A percentile compares a stretch with the other conserved stretches of the same genome.
Evolutionary conservation across 2,113 vertebrate species (phyloP).

Genomic region (Erpornis zantholeuca): DNA sequence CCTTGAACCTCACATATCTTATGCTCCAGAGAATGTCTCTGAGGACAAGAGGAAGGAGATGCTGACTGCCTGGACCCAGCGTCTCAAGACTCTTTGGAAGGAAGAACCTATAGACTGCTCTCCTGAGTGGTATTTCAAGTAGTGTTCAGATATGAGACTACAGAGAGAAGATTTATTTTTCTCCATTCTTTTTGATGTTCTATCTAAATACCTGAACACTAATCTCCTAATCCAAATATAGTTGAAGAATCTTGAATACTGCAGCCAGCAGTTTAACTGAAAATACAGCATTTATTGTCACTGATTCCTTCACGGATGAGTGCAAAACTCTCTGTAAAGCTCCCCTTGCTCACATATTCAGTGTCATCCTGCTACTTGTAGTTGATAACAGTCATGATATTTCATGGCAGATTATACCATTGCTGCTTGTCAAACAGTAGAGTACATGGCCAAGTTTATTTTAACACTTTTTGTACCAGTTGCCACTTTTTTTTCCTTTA

Average conservation of each 20-base stretch:
- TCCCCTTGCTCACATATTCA: background rate
- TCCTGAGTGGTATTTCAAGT: slow-evolving; percentile 68
- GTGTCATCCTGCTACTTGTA: background rate
- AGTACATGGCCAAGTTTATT: background rate
- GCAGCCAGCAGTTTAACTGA: background rate
- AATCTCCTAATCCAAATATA: background rate
- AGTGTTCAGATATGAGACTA: background rate
- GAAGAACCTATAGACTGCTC: slow-evolving; percentile 73
- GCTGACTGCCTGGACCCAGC: slow-evolving; percentile 65
- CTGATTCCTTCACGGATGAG: background rate
- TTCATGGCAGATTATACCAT: background rate
- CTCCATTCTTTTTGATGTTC: background rate
- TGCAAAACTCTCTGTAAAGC: background rate
- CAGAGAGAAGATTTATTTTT: background rate
- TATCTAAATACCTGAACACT: background rate
- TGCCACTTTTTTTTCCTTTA: background rate
- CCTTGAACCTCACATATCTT: slow-evolving; percentile 74
- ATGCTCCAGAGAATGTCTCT: slow-evolving; percentile 27
- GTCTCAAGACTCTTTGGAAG: slow-evolving; percentile 69
- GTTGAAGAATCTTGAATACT: background rate
- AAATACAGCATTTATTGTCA: background rate
- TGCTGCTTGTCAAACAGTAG: background rate
- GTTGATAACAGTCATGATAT: background rate
- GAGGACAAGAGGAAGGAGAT: slow-evolving; percentile 64
- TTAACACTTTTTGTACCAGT: background rate